Evolutionary conservation across 2,113 vertebrate genomes (phyloP).

Genomic region (Psittacara wagleri): DNA sequence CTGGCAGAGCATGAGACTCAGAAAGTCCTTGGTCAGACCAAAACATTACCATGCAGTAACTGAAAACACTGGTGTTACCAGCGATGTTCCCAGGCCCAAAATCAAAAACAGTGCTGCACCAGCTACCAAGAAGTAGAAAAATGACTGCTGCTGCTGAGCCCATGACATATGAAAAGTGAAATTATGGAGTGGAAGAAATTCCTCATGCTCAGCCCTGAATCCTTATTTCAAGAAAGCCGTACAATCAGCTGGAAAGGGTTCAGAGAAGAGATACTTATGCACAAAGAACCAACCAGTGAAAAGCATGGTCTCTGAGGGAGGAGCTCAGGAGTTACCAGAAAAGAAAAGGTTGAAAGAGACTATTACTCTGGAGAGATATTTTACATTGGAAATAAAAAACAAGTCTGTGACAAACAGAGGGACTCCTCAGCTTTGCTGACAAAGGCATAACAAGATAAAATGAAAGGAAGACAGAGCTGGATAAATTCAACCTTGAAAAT

Average conservation of each 20-base stretch:
- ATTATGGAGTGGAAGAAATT: not conserved
- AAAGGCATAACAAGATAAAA: not conserved
- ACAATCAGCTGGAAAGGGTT: not conserved
- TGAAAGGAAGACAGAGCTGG: not conserved
- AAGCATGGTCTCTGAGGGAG: not conserved
- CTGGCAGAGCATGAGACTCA: too few relatives aligned
- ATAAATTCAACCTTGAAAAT: not conserved
- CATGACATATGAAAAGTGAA: not conserved
- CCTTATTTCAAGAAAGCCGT: not conserved
- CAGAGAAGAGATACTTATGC: not conserved
- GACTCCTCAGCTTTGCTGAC: not conserved
- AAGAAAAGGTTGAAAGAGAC: not conserved
- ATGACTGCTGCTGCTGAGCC: too few relatives aligned
- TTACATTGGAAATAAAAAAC: not conserved
- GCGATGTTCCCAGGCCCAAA: too few relatives aligned
- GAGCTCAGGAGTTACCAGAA: not conserved
- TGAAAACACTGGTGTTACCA: too few relatives aligned
- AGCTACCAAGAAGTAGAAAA: too few relatives aligned
- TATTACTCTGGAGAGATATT: not conserved
- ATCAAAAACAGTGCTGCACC: too few relatives aligned
- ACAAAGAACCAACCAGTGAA: not conserved
- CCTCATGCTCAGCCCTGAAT: not conserved
- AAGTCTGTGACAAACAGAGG: not conserved
- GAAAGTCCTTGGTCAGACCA: too few relatives aligned
- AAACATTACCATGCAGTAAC: too few relatives aligned